Percentiles rank a stretch among this genome's conserved stretches.
Conservation (phyloP, 35 echinoderm and acorn worm species). For the Chiridota heheva region DNA sequence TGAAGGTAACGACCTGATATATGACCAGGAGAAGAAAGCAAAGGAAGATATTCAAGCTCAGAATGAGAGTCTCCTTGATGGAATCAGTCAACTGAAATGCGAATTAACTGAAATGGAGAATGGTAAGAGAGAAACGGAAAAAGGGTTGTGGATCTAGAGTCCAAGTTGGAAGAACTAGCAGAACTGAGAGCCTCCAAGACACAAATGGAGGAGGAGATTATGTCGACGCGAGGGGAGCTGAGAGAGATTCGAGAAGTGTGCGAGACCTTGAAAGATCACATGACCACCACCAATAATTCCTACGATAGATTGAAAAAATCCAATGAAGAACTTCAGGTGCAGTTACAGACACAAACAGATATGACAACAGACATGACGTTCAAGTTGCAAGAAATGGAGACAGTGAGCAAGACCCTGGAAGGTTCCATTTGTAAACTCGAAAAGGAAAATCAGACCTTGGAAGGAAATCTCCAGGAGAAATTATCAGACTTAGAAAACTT, state of each 20-base stretch:
- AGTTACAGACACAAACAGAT: no score
- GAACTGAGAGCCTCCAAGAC: no score
- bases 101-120: no score
- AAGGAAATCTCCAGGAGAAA: conserved; percentile 4
- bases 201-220: conserved; percentile 18
- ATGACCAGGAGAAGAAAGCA: conserved; percentile 1
- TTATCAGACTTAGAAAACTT: conserved; percentile 3
- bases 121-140: no score
- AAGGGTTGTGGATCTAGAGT: no score
- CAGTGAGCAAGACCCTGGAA: conserved; percentile 21
- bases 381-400: conserved; percentile 25
- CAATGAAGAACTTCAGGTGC: no score
- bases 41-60: conserved; percentile 17
- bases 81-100: conserved; percentile 12
- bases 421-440: no score
- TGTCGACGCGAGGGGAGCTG: conserved; percentile 10
- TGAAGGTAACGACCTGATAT: background rate
- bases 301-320: no score
- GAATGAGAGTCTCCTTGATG: background rate
- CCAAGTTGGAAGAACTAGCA: conserved; percentile 20
- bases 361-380: conserved; percentile 19
- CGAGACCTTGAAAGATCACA: conserved; percentile 13
- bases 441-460: conserved; percentile 29
- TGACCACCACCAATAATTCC: no score
- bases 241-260: conserved; percentile 8